These are phyloP conservation scores for Meganola albula DNA, from an alignment of 2,888 invertebrate genomes.

Conservation along the genomic window DNA sequence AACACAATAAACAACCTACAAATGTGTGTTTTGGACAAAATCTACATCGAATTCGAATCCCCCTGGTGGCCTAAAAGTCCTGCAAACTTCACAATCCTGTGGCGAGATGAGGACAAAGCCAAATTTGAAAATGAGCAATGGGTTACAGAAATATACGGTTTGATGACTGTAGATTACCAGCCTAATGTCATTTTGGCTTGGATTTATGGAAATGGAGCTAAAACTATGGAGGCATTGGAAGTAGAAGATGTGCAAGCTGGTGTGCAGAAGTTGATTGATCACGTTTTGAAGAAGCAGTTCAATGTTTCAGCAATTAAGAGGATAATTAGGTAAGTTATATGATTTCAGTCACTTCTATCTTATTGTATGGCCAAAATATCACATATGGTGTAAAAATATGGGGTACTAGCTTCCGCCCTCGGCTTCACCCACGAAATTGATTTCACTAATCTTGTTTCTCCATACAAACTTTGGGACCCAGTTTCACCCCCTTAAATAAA, in stretches of 20 bases:
- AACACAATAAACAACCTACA: constrained; percentile 79
- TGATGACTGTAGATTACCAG: constrained; percentile 79
- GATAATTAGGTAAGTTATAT: constrained; percentile 72
- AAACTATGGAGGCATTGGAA: constrained; percentile 77
- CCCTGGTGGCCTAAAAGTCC: constrained; percentile 79
- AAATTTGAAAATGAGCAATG: constrained; percentile 72
- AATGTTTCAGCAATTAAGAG: constrained; percentile 73
- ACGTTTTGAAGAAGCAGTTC: constrained; percentile 66
- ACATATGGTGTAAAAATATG: too few species aligned
- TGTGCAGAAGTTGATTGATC: constrained; percentile 74
- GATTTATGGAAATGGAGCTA: constrained; percentile 81
- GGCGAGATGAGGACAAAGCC: constrained; percentile 73
- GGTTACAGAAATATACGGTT: constrained; percentile 79
- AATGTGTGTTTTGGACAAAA: constrained; percentile 82
- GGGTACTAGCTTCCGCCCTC: too few species aligned
- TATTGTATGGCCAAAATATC: too few species aligned
- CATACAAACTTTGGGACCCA: too few species aligned
- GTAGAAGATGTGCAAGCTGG: constrained; percentile 71
- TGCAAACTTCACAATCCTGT: constrained; percentile 73
- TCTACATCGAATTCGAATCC: constrained; percentile 81
- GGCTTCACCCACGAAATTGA: too few species aligned
- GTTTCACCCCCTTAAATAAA: too few species aligned
- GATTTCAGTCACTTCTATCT: too few species aligned
- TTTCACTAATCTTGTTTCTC: too few species aligned
- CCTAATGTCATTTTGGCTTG: constrained; percentile 80